phyloP scores from a whole-genome alignment of 92 coral and sea anemone genomes.

The Porites divaricata region DNA sequence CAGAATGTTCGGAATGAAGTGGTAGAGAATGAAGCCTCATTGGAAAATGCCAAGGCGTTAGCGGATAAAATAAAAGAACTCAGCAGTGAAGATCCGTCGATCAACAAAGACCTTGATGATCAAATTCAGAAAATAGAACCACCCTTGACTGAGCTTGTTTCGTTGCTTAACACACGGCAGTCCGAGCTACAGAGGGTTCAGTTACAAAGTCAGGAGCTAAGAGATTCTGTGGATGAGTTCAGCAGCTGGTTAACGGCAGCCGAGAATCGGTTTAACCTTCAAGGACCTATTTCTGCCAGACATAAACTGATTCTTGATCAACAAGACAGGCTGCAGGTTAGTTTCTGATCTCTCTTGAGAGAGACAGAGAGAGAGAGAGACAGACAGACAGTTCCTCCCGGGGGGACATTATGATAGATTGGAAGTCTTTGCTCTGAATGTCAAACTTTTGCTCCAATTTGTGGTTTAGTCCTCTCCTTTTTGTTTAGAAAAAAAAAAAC shows the following conservation, averaged over 20 bases:
- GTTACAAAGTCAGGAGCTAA: conserved; percentile 86
- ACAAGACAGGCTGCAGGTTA: conserved; percentile 85
- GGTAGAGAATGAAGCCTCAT: conserved; percentile 67
- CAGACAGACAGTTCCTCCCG: too few species aligned
- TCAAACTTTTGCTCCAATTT: neutral
- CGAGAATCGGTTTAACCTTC: conserved; percentile 76
- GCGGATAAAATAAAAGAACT: conserved; percentile 80
- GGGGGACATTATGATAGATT: too few species aligned
- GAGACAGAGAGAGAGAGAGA: neutral
- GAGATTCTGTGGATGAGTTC: conserved; percentile 84
- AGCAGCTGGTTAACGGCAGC: conserved; percentile 87
- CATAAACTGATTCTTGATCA: conserved; percentile 84
- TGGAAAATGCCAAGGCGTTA: conserved; percentile 85
- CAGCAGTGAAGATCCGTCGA: conserved; percentile 72
- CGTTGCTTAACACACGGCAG: conserved; percentile 77
- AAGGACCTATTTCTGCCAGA: conserved; percentile 92
- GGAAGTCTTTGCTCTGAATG: too few species aligned
- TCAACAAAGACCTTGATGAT: conserved; percentile 77
- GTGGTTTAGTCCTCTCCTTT: neutral
- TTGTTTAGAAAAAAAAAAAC: too few species aligned
- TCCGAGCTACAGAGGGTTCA: conserved; percentile 80
- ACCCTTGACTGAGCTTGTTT: conserved; percentile 71
- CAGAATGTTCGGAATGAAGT: conserved; percentile 87
- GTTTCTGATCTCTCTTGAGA: neutral
- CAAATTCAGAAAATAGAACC: conserved; percentile 73